Conservation (phyloP, 2,888 invertebrate species). For the Caenorhabditis zanzibari region DNA sequence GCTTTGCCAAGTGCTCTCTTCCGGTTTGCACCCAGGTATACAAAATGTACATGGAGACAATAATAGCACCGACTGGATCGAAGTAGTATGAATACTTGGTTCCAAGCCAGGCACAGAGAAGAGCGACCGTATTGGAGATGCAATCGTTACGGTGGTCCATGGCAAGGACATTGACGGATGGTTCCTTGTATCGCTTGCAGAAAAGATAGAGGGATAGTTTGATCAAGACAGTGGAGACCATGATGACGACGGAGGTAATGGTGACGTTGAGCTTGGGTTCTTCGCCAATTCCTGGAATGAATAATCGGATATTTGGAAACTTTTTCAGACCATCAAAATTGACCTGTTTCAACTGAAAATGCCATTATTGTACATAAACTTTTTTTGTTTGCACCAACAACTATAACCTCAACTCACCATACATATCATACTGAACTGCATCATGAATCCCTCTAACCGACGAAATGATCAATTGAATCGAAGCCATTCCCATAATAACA, state of each 20-base stretch:
- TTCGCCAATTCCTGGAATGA: constrained; percentile 55
- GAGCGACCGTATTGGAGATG: constrained; percentile 84
- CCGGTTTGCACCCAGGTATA: constrained; percentile 84
- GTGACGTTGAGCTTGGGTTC: constrained; percentile 74
- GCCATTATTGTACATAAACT: too few species aligned
- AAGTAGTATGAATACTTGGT: constrained; percentile 83
- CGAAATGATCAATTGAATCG: constrained; percentile 84
- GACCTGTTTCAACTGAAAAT: too few species aligned
- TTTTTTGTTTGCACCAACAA: too few species aligned
- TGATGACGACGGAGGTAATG: constrained; percentile 78
- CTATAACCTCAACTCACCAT: too few species aligned
- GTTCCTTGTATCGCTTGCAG: constrained; percentile 76
- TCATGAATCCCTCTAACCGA: constrained; percentile 71
- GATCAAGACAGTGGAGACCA: constrained; percentile 79
- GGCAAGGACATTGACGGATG: constrained; percentile 84
- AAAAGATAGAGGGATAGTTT: constrained; percentile 78
- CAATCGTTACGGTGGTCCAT: constrained; percentile 85
- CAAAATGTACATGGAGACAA: constrained; percentile 85
- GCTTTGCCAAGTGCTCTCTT: constrained; percentile 81
- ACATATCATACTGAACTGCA: constrained; percentile 51
- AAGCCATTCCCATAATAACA: constrained; percentile 85
- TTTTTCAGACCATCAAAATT: too few species aligned
- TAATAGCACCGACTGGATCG: constrained; percentile 85
- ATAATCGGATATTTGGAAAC: too few species aligned
- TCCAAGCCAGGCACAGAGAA: constrained; percentile 84